phyloP scores from a whole-genome alignment of 1,140 invertebrate species.

The Drosophila suzukii region DNA sequence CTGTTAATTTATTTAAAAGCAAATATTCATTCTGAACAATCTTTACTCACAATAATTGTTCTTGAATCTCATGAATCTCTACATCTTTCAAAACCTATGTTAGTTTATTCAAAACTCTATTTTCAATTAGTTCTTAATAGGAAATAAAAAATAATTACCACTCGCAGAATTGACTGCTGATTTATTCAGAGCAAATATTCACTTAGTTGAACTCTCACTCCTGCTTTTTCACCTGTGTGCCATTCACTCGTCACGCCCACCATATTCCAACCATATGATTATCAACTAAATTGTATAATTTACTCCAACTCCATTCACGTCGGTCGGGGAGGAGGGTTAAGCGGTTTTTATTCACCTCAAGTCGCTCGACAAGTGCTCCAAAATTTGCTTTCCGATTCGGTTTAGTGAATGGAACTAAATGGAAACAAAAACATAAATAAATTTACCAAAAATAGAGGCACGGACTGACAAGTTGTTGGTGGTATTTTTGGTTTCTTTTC shows the following conservation, averaged over 20 bases:
- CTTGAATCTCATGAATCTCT: too few relatives aligned
- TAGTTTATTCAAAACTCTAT: neutral
- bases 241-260: constrained; percentile 48
- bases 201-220: constrained; percentile 34
- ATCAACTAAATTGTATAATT: constrained; percentile 45
- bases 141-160: neutral
- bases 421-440: constrained; percentile 18
- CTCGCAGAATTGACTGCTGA: constrained; percentile 19
- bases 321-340: too few relatives aligned
- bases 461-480: neutral
- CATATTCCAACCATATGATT: constrained; percentile 31
- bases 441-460: constrained; percentile 22
- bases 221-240: constrained; percentile 26
- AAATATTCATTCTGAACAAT: too few relatives aligned
- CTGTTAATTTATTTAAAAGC: too few relatives aligned
- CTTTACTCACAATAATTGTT: too few relatives aligned
- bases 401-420: constrained; percentile 49
- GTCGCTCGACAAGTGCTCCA: constrained; percentile 21
- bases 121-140: neutral
- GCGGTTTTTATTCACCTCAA: constrained; percentile 6
- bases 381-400: constrained; percentile 36
- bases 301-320: constrained; percentile 7
- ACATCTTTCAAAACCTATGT: neutral
- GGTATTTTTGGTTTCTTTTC: constrained; percentile 1
- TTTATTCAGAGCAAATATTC: constrained; percentile 43